Percentiles rank a stretch among this genome's conserved stretches.
Evolutionary conservation across 2,888 invertebrate species (phyloP).

Genomic region (Mythimna albipuncta): DNA sequence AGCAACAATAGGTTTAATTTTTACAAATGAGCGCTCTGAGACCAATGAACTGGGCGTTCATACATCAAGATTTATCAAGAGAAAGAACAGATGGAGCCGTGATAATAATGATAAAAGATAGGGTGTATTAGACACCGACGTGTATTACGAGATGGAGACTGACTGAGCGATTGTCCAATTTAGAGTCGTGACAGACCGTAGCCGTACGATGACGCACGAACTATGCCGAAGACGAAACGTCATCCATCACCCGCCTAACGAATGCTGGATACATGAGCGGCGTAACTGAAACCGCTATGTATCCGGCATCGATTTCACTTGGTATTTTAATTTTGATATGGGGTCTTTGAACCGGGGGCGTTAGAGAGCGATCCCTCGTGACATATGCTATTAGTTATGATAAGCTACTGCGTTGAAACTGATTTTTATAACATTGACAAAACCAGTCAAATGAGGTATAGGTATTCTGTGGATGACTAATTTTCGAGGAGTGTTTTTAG

Average conservation of each 20-base stretch:
- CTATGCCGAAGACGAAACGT: constrained; percentile 38
- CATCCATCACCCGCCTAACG: constrained; percentile 81
- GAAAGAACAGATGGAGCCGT: constrained; percentile 22
- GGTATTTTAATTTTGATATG: constrained; percentile 59
- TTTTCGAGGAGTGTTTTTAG: too few relatives aligned
- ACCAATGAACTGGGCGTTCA: constrained; percentile 22
- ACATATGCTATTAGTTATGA: constrained; percentile 15
- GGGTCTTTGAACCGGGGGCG: constrained; percentile 52
- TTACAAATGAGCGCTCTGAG: constrained; percentile 12
- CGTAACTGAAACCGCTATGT: constrained; percentile 72
- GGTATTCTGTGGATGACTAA: not conserved
- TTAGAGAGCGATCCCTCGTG: constrained; percentile 39
- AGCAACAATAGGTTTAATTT: constrained; percentile 1
- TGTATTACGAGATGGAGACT: constrained; percentile 60
- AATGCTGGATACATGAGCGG: constrained; percentile 78
- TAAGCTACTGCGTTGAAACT: constrained; percentile 6
- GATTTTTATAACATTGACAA: constrained; percentile 31
- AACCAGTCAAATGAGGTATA: not conserved
- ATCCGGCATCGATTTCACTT: constrained; percentile 71
- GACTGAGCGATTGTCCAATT: constrained; percentile 71
- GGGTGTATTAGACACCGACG: constrained; percentile 51
- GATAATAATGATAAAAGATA: constrained; percentile 58
- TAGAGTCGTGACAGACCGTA: constrained; percentile 64
- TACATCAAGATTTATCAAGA: constrained; percentile 44
- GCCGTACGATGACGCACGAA: constrained; percentile 65